phyloP scores from a whole-genome alignment of 2,888 invertebrate genomes.

The Cephus nigrinus region DNA sequence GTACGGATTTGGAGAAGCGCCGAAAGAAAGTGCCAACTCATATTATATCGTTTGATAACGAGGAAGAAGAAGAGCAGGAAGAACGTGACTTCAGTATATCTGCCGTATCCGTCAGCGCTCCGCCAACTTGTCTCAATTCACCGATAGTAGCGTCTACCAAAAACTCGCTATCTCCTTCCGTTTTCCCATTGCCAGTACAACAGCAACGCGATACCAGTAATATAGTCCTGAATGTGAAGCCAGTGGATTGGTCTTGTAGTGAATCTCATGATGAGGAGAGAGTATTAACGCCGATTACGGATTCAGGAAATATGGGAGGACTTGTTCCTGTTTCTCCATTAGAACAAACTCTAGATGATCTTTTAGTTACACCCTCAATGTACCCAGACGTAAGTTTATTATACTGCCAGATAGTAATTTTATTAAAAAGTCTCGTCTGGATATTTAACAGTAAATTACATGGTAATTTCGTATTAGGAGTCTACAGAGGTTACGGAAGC shows the following conservation, averaged over 20 bases:
- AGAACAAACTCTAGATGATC: conserved; percentile 59
- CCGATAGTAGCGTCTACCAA: conserved; percentile 66
- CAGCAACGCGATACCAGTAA: conserved; percentile 31
- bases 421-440: background rate
- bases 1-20: conserved; percentile 60
- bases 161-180: conserved; percentile 62
- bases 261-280: conserved; percentile 52
- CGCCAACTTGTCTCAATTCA: conserved; percentile 74
- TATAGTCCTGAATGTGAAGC: conserved; percentile 35
- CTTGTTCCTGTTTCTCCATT: conserved; percentile 62
- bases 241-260: conserved; percentile 35
- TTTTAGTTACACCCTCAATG: conserved; percentile 57
- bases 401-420: background rate
- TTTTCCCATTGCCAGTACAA: conserved; percentile 27
- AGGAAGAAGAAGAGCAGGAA: conserved; percentile 62
- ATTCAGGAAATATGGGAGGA: conserved; percentile 55
- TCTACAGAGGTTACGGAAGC: conserved; percentile 54
- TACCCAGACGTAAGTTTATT: conserved; percentile 59
- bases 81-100: conserved; percentile 43
- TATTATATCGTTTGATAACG: conserved; percentile 78
- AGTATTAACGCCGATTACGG: conserved; percentile 58
- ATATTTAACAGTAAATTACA: background rate
- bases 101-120: conserved; percentile 70
- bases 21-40: conserved; percentile 74
- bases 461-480: conserved; percentile 37